Base-by-base conservation (phyloP, 2,113 vertebrate species). In the Todiramphus chloris region DNA sequence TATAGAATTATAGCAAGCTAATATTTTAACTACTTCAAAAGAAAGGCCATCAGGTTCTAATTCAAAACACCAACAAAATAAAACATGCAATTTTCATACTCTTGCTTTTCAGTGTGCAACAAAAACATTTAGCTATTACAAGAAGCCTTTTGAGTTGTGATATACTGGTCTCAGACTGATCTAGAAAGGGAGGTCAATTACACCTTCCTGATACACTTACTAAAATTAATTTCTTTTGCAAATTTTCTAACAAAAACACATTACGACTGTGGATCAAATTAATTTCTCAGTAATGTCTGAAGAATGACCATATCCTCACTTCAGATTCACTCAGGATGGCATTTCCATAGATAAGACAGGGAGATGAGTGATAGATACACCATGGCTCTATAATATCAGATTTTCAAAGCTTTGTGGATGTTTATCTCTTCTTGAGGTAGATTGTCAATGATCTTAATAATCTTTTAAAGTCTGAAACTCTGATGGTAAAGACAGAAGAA, bases 31-130 rank as follows among this genome's bases (percentile, higher is more conserved):
- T 95, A 93, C 89, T 96, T 97, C 94, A 97, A 97, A 98, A 97
- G 95, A 96, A 97, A 97, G 95, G 94, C 90, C 95, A 95, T 96
- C 96, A 96, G 81, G 66, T 94, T 94, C 96, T 96, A 93, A 96
- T 97, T 98, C 96, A 97, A 97, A 98, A 95, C 94, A 97, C 55
- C 82, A 97, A 81, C 46, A 93, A 97, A 96, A 97, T 69, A 96
- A 97, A 97, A 85, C 64, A 87, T 86, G 66, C 73, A 93, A 94
- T 97, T 95, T 92, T 96, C 90, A 95, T 94, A 92, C 89, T 90
- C 58, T 70, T 83, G 92, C 86, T 96, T 92, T 93, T 97, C 94
- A 70, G 60, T 72, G 58, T 76, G 79, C 76, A 93, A 89, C 56
- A 97, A 89, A 96, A 95, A 80, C 62, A 92, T 80, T 94, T 83